A percentile compares a stretch with the other conserved stretches of the same genome.
These are phyloP conservation scores for Sitobion miscanthi DNA, from an alignment of 1,140 invertebrate genomes.

Conservation along the genomic window DNA sequence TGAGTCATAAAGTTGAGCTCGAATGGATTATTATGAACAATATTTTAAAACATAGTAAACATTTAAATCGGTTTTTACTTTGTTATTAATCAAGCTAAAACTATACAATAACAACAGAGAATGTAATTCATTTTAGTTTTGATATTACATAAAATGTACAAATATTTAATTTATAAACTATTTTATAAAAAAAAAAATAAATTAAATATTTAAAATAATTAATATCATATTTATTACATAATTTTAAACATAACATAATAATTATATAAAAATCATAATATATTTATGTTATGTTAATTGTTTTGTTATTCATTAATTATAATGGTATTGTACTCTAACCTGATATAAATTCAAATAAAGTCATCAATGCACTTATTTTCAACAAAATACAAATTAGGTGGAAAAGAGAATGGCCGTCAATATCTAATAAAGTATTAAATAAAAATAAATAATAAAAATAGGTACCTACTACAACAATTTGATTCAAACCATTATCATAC, in stretches of 20 bases:
- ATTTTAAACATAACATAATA: no score
- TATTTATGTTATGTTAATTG: no score
- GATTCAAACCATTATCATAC: neutral
- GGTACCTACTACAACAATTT: neutral
- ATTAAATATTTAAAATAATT: neutral
- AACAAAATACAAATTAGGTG: no score
- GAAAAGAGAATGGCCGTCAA: no score
- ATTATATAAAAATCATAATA: no score
- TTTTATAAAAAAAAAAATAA: neutral
- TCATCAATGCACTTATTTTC: no score
- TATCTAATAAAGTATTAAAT: no score
- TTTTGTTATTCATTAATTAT: no score
- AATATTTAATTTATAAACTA: neutral
- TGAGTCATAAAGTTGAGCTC: neutral
- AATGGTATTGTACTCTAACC: no score
- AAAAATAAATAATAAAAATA: neutral
- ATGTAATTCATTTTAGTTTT: neutral
- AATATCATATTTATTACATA: no score
- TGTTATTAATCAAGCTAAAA: neutral
- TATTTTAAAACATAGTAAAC: conserved; percentile 26
- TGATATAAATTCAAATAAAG: no score
- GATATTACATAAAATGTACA: neutral
- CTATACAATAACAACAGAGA: neutral
- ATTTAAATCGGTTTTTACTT: conserved; percentile 18
- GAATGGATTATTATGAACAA: conserved; percentile 20